phyloP scores from a whole-genome alignment of 2,888 invertebrate genomes.

The Cremastinae sp. region DNA sequence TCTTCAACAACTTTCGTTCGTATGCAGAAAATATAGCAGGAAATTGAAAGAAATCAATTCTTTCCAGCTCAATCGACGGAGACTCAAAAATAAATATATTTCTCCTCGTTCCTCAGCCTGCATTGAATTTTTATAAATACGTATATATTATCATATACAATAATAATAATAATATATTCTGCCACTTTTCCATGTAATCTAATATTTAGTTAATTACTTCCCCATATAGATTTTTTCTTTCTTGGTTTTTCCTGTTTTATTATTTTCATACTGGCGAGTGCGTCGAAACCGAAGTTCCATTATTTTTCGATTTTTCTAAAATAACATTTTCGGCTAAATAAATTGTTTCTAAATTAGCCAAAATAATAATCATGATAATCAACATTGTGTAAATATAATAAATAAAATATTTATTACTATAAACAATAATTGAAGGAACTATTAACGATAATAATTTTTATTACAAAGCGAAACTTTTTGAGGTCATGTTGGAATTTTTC shows the following conservation, averaged over 20 bases:
- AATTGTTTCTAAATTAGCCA: no score
- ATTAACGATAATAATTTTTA: no score
- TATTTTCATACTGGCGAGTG: constrained; percentile 68
- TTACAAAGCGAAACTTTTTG: background rate
- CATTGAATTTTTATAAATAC: constrained; percentile 73
- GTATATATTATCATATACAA: constrained; percentile 63
- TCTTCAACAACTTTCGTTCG: no score
- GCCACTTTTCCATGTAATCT: constrained; percentile 31
- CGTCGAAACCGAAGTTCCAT: constrained; percentile 62
- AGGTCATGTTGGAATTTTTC: no score
- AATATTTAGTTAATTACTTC: constrained; percentile 59
- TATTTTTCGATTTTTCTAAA: constrained; percentile 5
- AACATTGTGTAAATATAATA: no score
- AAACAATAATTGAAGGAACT: no score
- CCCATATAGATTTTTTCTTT: constrained; percentile 54
- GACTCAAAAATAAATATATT: constrained; percentile 41
- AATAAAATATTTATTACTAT: no score
- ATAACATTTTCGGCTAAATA: background rate
- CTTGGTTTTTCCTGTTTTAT: constrained; percentile 51
- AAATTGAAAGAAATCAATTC: background rate
- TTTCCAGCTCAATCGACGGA: constrained; percentile 7
- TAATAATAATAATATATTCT: constrained; percentile 9
- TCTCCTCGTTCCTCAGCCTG: constrained; percentile 36
- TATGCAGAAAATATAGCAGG: no score
- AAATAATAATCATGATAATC: no score